Conservation (phyloP, 2,888 invertebrate genomes). For the Rhamphomyia laevipes region DNA sequence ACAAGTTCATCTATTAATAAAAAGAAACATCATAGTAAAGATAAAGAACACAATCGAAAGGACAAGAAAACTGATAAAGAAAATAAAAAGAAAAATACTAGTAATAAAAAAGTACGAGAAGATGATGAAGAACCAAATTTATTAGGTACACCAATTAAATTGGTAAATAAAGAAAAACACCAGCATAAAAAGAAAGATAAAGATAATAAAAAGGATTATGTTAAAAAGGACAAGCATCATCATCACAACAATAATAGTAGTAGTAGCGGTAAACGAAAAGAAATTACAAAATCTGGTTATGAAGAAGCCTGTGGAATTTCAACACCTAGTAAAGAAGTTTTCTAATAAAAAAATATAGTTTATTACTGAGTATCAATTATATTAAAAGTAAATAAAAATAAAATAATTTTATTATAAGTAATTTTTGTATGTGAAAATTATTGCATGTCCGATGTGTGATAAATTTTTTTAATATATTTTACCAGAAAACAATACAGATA, state of each 20-base stretch:
- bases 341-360: conserved; percentile 34
- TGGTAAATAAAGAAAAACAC: conserved; percentile 25
- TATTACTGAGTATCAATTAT: no score
- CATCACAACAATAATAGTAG: conserved; percentile 18
- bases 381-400: background rate
- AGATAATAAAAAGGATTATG: conserved; percentile 18
- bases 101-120: conserved; percentile 18
- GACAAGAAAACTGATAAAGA: conserved; percentile 21
- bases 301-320: conserved; percentile 87
- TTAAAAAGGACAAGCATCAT: conserved; percentile 18
- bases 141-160: conserved; percentile 34
- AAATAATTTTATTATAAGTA: background rate
- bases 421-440: background rate
- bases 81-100: conserved; percentile 17
- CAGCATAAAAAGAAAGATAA: conserved; percentile 33
- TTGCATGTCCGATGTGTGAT: background rate
- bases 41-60: conserved; percentile 19
- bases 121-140: conserved; percentile 23
- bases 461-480: background rate
- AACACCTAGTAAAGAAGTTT: conserved; percentile 79
- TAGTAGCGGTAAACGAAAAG: conserved; percentile 12
- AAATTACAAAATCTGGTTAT: conserved; percentile 57
- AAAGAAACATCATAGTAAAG: conserved; percentile 32
- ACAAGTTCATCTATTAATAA: conserved; percentile 4
- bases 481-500: background rate